A percentile compares a stretch with the other conserved stretches of the same genome.
phyloP scores from a whole-genome alignment of 2,797 vertebrate species.

The Rhabdophis nuchalis region DNA sequence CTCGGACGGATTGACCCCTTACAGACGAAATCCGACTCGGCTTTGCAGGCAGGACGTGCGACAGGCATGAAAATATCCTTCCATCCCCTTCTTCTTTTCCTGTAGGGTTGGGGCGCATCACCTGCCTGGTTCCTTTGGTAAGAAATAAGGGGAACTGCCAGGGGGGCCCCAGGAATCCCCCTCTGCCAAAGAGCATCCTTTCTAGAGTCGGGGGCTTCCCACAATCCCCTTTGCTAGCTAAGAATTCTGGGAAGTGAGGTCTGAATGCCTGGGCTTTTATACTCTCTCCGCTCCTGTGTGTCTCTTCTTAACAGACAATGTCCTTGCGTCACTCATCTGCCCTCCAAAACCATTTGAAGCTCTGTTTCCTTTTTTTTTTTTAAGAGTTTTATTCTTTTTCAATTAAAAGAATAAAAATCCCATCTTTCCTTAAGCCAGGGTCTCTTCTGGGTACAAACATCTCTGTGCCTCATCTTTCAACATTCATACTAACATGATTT shows the following conservation, averaged over 20 bases:
- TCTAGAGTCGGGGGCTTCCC: neutral
- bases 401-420: no score
- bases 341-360: no score
- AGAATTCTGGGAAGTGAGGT: neutral
- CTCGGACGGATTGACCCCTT: rapidly evolving
- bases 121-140: neutral
- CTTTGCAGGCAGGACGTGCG: rapidly evolving
- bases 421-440: no score
- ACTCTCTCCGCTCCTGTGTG: no score
- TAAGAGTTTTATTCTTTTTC: no score
- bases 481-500: no score
- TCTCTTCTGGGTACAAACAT: no score
- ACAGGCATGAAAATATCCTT: neutral
- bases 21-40: neutral
- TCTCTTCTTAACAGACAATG: no score
- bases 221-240: neutral
- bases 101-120: neutral
- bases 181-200: neutral
- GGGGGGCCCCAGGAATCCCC: neutral
- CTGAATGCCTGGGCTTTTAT: neutral
- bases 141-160: neutral
- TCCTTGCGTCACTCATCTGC: no score
- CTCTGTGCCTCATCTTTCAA: no score
- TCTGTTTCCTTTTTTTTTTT: no score
- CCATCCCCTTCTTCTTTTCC: neutral